Percentiles rank a stretch among this genome's conserved stretches.
phyloP scores from a whole-genome alignment of 2,797 vertebrate species.

The Pagetopsis macropterus region DNA sequence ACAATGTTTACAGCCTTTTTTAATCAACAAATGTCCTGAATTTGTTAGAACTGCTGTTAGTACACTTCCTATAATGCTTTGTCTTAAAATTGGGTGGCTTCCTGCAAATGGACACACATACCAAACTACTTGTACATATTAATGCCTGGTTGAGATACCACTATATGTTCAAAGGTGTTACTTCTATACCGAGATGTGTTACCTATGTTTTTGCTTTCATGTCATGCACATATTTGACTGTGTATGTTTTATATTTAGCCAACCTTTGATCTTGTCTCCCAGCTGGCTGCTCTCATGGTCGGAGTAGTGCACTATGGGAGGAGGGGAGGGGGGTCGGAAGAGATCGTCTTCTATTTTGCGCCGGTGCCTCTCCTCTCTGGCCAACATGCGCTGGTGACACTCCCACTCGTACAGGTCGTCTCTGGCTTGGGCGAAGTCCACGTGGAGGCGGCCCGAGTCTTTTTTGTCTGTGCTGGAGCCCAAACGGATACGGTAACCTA shows the following conservation, averaged over 20 bases:
- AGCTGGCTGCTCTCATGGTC: slow-evolving; percentile 93
- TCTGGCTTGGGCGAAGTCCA: slow-evolving; percentile 95
- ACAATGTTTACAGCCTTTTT: slow-evolving; percentile 35
- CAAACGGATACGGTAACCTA: slow-evolving; percentile 93
- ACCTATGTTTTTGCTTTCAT: neutral
- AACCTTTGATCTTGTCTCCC: slow-evolving; percentile 95
- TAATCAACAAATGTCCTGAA: slow-evolving; percentile 34
- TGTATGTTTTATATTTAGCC: neutral
- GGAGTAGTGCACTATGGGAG: slow-evolving; percentile 93
- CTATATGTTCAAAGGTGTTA: neutral
- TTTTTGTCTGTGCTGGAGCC: slow-evolving; percentile 98
- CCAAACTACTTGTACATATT: neutral
- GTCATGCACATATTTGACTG: neutral
- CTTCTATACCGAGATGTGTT: neutral
- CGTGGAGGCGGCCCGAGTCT: slow-evolving; percentile 93
- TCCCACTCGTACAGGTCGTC: slow-evolving; percentile 98
- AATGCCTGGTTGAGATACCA: neutral
- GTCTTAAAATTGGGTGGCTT: neutral
- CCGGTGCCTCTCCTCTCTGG: slow-evolving; percentile 93
- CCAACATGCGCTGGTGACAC: slow-evolving; percentile 93
- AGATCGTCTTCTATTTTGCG: slow-evolving; percentile 91
- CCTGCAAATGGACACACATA: neutral
- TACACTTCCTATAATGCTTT: slow-evolving; percentile 26
- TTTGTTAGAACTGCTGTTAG: slow-evolving; percentile 37
- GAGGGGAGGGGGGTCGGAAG: slow-evolving; percentile 90